Base-by-base conservation (phyloP, 2,797 vertebrate genomes). In the Sarcoramphus papa region DNA sequence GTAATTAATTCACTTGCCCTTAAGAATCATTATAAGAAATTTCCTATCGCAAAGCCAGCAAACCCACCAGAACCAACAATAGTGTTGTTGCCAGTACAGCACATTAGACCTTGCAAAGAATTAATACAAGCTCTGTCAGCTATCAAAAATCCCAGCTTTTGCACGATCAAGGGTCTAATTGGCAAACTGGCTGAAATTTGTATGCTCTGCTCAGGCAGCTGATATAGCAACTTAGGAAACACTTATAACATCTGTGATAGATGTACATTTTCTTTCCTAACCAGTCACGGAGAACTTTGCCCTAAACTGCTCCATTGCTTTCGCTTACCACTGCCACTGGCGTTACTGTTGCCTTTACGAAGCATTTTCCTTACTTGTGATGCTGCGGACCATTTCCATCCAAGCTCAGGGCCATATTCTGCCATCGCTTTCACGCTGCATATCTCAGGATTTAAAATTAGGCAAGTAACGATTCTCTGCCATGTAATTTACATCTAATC, bases 391-490 rank as follows among this genome's bases (percentile, higher is more conserved):
- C 95, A 80, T 89, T 97, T 96, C 92, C 80, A 94, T 92, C 92
- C 94, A 96, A 96, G 96, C 89, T 95, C 73, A 93, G 91, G 91
- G 94, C 96, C 95, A 97, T 90, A 93, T 92, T 96, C 94, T 97
- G 84, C 87, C 96, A 96, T 93, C 93, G 43, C 91, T 94, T 97
- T 97, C 93, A 95, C 62, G 21, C 96, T 96, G 92, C 92, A 95
- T 96, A 94, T 83, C 91, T 90, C 94, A 92, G 95, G 94, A 97
- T 97, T 97, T 96, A 94, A 97, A 97, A 94, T 96, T 95, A 97
- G 87, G 93, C 91, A 91, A 94, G 88, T 96, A 95, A 97, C 73
- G 94, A 98, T 94, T 90, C 69, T 96, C 86, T 97, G 96, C 91
- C 69, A 92, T 91, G 70, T 94, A 92, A 96, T 96, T 96, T 98